Percentiles rank a stretch among this genome's conserved stretches.
Conservation (phyloP, 2,113 vertebrate species). For the Vireo altiloquus region DNA sequence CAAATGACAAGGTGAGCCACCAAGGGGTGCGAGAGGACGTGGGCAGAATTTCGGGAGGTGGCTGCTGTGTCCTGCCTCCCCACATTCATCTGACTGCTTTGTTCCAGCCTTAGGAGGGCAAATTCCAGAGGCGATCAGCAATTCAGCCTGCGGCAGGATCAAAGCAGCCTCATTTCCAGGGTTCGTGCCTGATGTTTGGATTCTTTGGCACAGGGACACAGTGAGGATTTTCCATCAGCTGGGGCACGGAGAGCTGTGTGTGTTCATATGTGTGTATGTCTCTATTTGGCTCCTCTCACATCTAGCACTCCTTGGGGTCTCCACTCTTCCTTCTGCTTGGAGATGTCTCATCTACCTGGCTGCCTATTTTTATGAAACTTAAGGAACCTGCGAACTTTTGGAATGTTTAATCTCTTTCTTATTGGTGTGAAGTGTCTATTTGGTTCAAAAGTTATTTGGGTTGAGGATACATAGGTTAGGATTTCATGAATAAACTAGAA, state of each 20-base stretch:
- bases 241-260: not conserved
- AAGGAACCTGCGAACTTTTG: not conserved
- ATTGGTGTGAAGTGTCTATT: not conserved
- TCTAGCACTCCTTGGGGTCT: not conserved
- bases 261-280: fast-evolving
- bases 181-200: not conserved
- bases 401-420: not conserved
- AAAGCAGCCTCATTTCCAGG: slow-evolving; percentile 14
- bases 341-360: not conserved
- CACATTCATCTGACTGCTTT: not conserved
- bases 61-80: not conserved
- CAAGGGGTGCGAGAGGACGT: fast-evolving
- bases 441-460: not conserved
- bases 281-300: not conserved
- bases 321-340: not conserved
- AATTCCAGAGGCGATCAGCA: slow-evolving; percentile 17
- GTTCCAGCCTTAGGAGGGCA: slow-evolving; percentile 37
- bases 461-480: not conserved
- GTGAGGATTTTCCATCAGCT: slow-evolving; percentile 8
- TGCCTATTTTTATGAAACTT: not conserved
- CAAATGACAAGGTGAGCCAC: not conserved
- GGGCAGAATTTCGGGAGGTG: not conserved
- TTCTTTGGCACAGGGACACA: not conserved
- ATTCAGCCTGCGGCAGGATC: not conserved
- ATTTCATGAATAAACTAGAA: not conserved